Evolutionary conservation across 2,888 invertebrate species (phyloP), one percentile per base, ranked within the genome.

Genomic region (Oscheius sp.): DNA sequence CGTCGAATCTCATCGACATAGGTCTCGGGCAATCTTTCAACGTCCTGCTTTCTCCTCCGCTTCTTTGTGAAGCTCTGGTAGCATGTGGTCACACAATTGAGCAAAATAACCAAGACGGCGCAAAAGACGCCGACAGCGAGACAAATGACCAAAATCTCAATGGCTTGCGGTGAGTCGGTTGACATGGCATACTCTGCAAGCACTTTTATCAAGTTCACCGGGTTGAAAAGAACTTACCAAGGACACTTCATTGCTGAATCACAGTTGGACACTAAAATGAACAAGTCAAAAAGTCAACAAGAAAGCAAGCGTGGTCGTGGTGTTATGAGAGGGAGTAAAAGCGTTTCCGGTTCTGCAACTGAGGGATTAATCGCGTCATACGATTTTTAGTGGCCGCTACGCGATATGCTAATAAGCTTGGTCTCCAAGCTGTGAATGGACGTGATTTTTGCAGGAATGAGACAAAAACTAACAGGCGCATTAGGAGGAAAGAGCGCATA

Each of bases 1-100:
- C 74, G 57, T n/a, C 42, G 74, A 37, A 74, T 74, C 42, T 74
- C 74, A 32, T 74, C 62, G 7, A 74, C 59, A 48, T 74, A 74
- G 11, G 48, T 37, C 2, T 74, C 74, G 1, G 74, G 74, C 66
- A 74, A 32, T 35, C 47, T 32, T 32, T 74, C 74, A 5, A 74
- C 60, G 35, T 74, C 68, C 5, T 33, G 7, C 32, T 53, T 53
- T 29, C 50, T 55, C 50, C 59, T 33, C 13, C 55, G 5, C 21
- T 53, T 68, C 35, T 62, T 59, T 42, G 42, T 42, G 47, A 66
- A 68, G 35, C 48, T 58, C n/a, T 66, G 58, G 35, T 68, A 74
- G 32, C 74, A 74, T 21, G 74, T 55, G 5, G 68, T 29, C 21
- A 58, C 68, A 32, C 74, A 74, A 47, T 74, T 74, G 58, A 66